A percentile compares a stretch with the other conserved stretches of the same genome.
These are phyloP conservation scores for Elysia crispata DNA, from an alignment of 2,888 invertebrate species.

Conservation along the genomic window DNA sequence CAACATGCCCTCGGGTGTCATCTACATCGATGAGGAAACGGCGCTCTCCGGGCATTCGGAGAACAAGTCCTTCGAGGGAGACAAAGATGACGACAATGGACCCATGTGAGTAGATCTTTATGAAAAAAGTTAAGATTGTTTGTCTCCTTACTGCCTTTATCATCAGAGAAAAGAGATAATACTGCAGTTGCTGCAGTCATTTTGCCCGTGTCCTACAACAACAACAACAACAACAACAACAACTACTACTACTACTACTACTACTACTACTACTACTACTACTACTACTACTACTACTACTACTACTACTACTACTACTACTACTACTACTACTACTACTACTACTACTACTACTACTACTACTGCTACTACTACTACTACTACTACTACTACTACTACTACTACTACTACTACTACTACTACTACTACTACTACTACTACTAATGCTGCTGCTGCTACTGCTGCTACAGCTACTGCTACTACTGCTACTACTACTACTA, in stretches of 20 bases:
- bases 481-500: no score
- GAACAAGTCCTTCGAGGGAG: neutral
- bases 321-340: neutral
- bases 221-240: slow-evolving; percentile 35
- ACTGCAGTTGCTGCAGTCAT: slow-evolving; percentile 35
- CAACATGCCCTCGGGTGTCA: neutral
- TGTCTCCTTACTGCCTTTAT: neutral
- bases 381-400: no score
- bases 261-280: slow-evolving; percentile 5
- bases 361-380: neutral
- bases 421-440: no score
- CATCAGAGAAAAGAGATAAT: neutral
- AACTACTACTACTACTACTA: slow-evolving; percentile 32
- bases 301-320: slow-evolving; percentile 38
- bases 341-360: neutral
- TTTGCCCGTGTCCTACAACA: no score
- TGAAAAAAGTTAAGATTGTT: neutral
- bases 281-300: slow-evolving; percentile 38
- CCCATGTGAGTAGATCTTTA: neutral
- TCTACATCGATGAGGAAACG: neutral
- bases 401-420: no score
- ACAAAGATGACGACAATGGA: neutral
- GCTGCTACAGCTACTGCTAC: no score
- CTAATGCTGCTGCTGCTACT: neutral
- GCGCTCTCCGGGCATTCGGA: neutral